These are phyloP conservation scores for Tethya wilhelma DNA, from an alignment of 37 sponge, comb jelly and placozoan genomes.

Conservation along the genomic window DNA sequence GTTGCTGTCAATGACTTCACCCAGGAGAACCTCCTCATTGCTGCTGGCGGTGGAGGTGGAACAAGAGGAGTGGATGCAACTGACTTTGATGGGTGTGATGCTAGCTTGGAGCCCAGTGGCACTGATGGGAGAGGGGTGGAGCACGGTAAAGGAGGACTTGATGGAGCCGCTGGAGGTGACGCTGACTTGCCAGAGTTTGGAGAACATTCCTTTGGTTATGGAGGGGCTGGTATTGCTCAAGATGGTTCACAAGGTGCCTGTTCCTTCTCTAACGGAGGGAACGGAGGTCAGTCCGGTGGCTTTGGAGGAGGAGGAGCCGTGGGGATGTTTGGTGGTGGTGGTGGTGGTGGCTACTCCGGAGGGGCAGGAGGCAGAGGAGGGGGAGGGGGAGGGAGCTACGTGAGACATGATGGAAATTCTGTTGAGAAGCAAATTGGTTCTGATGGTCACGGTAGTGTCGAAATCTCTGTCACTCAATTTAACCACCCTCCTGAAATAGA, in stretches of 20 bases:
- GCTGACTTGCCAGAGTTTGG: conserved; percentile 19
- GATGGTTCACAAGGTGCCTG: conserved; percentile 52
- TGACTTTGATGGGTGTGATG: conserved; percentile 70
- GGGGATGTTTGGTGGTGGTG: conserved; percentile 72
- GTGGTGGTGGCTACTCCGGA: conserved; percentile 74
- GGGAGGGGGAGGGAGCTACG: conserved; percentile 77
- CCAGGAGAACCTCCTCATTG: conserved; percentile 63
- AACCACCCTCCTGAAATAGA: too few relatives aligned
- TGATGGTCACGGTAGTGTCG: conserved; percentile 46
- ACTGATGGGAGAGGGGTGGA: conserved; percentile 40
- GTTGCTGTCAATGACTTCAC: conserved; percentile 58
- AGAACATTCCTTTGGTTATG: conserved; percentile 65
- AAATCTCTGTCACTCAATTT: too few relatives aligned
- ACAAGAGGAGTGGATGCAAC: conserved; percentile 58
- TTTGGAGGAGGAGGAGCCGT: conserved; percentile 82
- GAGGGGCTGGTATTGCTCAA: conserved; percentile 71
- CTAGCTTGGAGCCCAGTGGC: conserved; percentile 59
- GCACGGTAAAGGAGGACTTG: conserved; percentile 49
- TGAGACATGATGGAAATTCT: conserved; percentile 31
- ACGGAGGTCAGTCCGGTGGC: conserved; percentile 73
- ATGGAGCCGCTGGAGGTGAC: conserved; percentile 67
- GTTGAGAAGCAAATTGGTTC: conserved; percentile 36
- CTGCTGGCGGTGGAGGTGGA: conserved; percentile 81
- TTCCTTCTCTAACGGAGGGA: conserved; percentile 51
- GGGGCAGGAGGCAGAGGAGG: conserved; percentile 76